phyloP scores from a whole-genome alignment of 2,888 invertebrate species.

The Noctua janthina region DNA sequence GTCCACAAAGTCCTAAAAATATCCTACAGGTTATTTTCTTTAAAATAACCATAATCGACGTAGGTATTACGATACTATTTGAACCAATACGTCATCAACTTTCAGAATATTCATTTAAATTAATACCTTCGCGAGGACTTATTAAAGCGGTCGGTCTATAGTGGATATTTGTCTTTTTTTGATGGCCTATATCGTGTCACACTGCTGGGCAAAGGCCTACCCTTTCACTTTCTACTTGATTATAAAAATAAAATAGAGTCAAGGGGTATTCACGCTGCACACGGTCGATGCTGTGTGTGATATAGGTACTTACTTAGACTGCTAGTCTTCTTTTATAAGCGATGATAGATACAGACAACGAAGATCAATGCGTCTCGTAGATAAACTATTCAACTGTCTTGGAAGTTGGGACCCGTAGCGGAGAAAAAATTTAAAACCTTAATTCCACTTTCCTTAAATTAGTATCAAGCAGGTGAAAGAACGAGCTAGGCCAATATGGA shows the following conservation, averaged over 20 bases:
- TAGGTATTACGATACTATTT: too few species aligned
- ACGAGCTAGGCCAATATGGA: neutral
- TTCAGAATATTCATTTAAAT: too few species aligned
- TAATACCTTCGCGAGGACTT: too few species aligned
- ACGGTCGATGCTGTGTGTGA: neutral
- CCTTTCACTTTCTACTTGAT: neutral
- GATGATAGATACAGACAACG: neutral
- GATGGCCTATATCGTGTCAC: neutral
- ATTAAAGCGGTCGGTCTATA: too few species aligned
- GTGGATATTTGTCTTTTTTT: neutral
- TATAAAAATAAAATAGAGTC: neutral
- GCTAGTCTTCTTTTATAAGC: neutral
- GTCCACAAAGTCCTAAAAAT: too few species aligned
- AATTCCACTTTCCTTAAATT: too few species aligned
- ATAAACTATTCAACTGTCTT: neutral
- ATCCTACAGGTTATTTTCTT: too few species aligned
- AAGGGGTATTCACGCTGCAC: neutral
- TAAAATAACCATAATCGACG: too few species aligned
- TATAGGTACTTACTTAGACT: neutral
- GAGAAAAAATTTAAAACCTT: too few species aligned
- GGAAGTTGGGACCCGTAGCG: neutral
- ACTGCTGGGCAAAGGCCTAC: neutral
- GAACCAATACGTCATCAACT: too few species aligned
- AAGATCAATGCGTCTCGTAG: neutral
- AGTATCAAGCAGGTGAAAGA: neutral